Evolutionary conservation across 2,113 vertebrate species (phyloP).

Genomic region (Gracilinanus agilis): DNA sequence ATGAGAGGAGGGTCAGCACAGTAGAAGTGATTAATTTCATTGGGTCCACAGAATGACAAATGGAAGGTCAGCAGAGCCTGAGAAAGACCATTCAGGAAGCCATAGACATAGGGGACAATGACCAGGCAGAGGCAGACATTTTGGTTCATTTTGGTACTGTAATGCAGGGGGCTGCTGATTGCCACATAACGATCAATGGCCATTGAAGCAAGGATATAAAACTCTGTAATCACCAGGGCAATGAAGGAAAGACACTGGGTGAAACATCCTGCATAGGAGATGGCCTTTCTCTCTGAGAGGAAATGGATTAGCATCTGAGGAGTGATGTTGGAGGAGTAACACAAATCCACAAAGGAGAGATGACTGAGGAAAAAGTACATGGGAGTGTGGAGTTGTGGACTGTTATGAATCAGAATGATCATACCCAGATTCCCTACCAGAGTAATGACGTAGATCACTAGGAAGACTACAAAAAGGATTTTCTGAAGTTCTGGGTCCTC

Average conservation of each 20-base stretch:
- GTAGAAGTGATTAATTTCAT: constrained; percentile 74
- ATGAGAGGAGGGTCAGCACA: constrained; percentile 74
- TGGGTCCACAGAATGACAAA: constrained; percentile 68
- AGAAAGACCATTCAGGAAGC: constrained; percentile 63
- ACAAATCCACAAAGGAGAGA: constrained; percentile 69
- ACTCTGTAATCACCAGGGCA: constrained; percentile 68
- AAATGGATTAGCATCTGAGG: constrained; percentile 61
- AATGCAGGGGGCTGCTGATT: constrained; percentile 73
- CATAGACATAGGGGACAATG: constrained; percentile 25
- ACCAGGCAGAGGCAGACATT: constrained; percentile 40
- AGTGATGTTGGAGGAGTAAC: constrained; percentile 66
- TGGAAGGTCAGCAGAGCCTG: constrained; percentile 66
- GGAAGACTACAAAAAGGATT: constrained; percentile 62
- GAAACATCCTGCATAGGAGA: constrained; percentile 66
- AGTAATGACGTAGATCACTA: constrained; percentile 51
- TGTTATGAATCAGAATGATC: constrained; percentile 45
- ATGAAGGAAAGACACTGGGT: constrained; percentile 72
- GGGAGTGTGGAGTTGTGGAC: constrained; percentile 57
- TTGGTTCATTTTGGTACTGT: constrained; percentile 67
- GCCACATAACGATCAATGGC: constrained; percentile 71
- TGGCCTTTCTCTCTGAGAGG: constrained; percentile 60
- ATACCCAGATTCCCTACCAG: constrained; percentile 59
- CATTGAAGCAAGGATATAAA: constrained; percentile 73
- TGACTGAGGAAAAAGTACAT: constrained; percentile 72
- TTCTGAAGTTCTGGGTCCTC: constrained; percentile 21